These are phyloP conservation scores for Micromys minutus DNA, from an alignment of 2,113 vertebrate species.

Conservation along the genomic window DNA sequence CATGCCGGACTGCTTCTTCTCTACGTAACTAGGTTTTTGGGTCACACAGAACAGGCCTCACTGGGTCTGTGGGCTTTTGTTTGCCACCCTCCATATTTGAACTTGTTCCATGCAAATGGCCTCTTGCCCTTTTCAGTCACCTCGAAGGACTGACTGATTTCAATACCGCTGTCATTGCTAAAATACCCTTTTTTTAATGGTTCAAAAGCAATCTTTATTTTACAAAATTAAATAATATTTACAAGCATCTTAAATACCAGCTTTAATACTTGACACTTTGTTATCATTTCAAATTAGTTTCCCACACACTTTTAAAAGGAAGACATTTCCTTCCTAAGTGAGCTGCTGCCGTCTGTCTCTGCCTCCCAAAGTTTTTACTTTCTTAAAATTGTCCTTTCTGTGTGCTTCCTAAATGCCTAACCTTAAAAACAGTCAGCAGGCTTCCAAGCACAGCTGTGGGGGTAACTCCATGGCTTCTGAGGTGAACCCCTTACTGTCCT, in stretches of 20 bases:
- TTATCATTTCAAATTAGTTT: constrained; percentile 78
- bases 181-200: constrained; percentile 60
- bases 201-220: constrained; percentile 89
- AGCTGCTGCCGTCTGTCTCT: constrained; percentile 58
- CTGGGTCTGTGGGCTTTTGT: not conserved
- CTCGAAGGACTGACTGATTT: not conserved
- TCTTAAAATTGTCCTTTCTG: constrained; percentile 64
- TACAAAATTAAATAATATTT: constrained; percentile 91
- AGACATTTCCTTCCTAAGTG: constrained; percentile 52
- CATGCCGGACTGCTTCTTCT: not conserved
- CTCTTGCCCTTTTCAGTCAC: not conserved
- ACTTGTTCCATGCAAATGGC: not conserved
- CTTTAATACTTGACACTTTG: constrained; percentile 80
- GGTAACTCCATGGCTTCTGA: constrained; percentile 58
- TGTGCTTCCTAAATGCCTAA: constrained; percentile 61
- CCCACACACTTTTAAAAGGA: constrained; percentile 83
- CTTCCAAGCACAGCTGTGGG: constrained; percentile 59
- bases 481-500: constrained; percentile 42
- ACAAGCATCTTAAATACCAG: constrained; percentile 88
- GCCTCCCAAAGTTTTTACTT: constrained; percentile 52
- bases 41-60: not conserved
- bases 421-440: constrained; percentile 59
- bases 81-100: not conserved
- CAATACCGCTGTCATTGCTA: not conserved
- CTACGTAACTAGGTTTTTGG: not conserved